Evolutionary conservation across 2,888 invertebrate species (phyloP).

Genomic region (Phorcus lineatus): DNA sequence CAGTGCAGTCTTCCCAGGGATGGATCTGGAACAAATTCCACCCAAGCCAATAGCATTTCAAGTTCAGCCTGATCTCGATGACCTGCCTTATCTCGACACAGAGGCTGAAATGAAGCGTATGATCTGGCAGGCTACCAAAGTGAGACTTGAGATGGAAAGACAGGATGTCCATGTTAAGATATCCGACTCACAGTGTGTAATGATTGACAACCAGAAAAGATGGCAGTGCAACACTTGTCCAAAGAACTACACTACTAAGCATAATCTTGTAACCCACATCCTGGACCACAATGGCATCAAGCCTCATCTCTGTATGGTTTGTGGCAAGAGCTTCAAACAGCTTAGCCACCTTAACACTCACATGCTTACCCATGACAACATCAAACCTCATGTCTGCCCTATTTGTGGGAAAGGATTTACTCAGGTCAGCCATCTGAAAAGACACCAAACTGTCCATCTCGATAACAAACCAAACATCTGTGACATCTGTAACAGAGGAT

Average conservation of each 20-base stretch:
- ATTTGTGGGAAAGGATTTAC: slow-evolving; percentile 73
- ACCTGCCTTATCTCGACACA: neutral
- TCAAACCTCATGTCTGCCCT: slow-evolving; percentile 71
- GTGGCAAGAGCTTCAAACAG: slow-evolving; percentile 75
- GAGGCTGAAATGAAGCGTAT: neutral
- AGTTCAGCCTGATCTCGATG: neutral
- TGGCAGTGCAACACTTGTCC: slow-evolving; percentile 74
- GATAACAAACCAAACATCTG: slow-evolving; percentile 68
- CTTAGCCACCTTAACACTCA: slow-evolving; percentile 75
- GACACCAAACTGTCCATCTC: slow-evolving; percentile 72
- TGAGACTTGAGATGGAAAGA: slow-evolving; percentile 48
- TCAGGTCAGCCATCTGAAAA: slow-evolving; percentile 73
- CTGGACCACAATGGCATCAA: slow-evolving; percentile 74
- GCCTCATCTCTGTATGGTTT: slow-evolving; percentile 73
- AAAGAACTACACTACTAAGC: slow-evolving; percentile 74
- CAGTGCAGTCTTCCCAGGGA: neutral
- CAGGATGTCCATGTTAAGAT: slow-evolving; percentile 71
- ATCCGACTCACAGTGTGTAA: slow-evolving; percentile 69
- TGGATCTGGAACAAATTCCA: neutral
- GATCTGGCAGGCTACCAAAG: slow-evolving; percentile 18
- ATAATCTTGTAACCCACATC: slow-evolving; percentile 74
- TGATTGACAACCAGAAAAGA: slow-evolving; percentile 67
- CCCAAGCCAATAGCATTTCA: neutral
- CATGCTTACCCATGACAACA: slow-evolving; percentile 73
- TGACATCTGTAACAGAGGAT: slow-evolving; percentile 69